phyloP scores from a whole-genome alignment of 2,888 invertebrate species.

The Augiades crinisus region DNA sequence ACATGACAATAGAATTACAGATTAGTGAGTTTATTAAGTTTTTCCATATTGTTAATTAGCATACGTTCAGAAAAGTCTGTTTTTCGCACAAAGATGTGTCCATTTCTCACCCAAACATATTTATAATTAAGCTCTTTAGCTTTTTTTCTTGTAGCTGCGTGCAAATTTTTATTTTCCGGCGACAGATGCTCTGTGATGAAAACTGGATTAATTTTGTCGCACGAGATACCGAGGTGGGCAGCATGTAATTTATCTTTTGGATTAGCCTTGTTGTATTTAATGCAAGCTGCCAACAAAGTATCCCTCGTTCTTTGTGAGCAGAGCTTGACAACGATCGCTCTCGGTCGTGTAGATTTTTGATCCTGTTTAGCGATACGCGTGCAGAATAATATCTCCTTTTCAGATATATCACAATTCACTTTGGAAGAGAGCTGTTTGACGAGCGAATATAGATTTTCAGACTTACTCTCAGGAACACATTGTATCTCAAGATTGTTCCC shows the following conservation, averaged over 20 bases:
- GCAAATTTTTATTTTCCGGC: background rate
- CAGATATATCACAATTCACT: background rate
- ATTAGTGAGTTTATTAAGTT: background rate
- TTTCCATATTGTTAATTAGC: background rate
- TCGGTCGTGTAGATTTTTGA: background rate
- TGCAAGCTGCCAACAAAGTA: background rate
- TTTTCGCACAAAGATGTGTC: slow-evolving; percentile 2
- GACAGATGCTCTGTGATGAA: background rate
- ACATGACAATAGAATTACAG: background rate
- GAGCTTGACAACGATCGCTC: background rate
- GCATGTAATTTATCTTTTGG: slow-evolving; percentile 1
- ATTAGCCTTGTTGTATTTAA: background rate
- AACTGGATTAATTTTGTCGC: background rate
- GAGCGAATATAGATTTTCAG: background rate
- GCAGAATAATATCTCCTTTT: background rate
- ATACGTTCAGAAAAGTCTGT: slow-evolving; percentile 3
- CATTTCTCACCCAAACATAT: background rate
- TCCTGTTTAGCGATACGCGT: background rate
- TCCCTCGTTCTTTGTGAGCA: background rate
- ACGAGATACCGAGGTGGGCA: background rate
- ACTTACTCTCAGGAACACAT: background rate
- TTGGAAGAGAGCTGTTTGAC: background rate
- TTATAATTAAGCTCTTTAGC: background rate
- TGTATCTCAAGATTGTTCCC: background rate
- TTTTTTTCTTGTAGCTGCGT: background rate